Percentiles rank a stretch among this genome's conserved stretches.
Conservation (phyloP, 2,113 vertebrate genomes). For the Plecturocebus donacophilus region DNA sequence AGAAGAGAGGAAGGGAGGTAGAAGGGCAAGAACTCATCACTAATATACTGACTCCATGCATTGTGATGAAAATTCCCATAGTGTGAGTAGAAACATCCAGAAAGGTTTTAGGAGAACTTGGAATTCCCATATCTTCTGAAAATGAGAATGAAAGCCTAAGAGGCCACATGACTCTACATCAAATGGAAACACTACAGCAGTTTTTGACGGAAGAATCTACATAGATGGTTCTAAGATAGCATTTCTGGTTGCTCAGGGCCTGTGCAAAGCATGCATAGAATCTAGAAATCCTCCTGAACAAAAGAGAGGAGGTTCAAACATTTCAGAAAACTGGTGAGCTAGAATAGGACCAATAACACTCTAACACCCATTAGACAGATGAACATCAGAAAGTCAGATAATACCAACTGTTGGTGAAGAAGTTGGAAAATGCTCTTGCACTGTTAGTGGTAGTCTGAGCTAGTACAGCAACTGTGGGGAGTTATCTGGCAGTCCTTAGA, state of each 20-base stretch:
- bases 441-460: not conserved
- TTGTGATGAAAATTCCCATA: not conserved
- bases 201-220: not conserved
- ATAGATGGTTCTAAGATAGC: not conserved
- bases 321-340: not conserved
- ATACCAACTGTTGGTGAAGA: not conserved
- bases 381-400: not conserved
- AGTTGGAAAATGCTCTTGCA: not conserved
- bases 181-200: not conserved
- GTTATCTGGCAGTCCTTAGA: not conserved
- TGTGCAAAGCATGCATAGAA: not conserved
- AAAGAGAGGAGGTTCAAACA: not conserved
- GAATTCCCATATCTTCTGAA: not conserved
- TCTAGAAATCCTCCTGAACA: not conserved
- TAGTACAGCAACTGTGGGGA: not conserved
- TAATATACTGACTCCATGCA: not conserved
- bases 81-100: not conserved
- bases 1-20: not conserved
- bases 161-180: not conserved
- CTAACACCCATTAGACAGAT: not conserved
- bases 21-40: not conserved
- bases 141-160: not conserved
- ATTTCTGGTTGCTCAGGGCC: not conserved
- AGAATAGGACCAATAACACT: not conserved
- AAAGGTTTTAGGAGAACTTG: not conserved